Evolutionary conservation across 2,113 vertebrate genomes (phyloP).

Genomic region (Nematolebias whitei): DNA sequence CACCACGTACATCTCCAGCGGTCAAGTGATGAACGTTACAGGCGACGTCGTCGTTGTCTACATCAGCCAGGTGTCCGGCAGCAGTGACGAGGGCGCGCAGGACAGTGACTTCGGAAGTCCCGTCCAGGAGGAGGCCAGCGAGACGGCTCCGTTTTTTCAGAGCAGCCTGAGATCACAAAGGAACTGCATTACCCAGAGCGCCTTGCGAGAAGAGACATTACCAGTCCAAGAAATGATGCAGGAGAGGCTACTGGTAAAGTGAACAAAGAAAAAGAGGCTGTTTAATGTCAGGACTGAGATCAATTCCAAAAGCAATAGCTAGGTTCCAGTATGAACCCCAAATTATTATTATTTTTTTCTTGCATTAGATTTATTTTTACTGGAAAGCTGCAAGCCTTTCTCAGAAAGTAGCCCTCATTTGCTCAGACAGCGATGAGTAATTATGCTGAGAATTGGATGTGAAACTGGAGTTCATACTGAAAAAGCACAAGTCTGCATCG

Average conservation of each 20-base stretch:
- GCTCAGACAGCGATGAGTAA: constrained; percentile 51
- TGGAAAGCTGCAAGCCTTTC: constrained; percentile 14
- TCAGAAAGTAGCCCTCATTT: constrained; percentile 56
- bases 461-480: constrained; percentile 26
- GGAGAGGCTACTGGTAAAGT: constrained; percentile 40
- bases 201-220: constrained; percentile 55
- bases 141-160: constrained; percentile 77
- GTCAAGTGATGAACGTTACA: constrained; percentile 98
- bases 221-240: constrained; percentile 71
- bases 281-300: constrained; percentile 14
- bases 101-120: constrained; percentile 85
- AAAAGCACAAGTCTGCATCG: constrained; percentile 24
- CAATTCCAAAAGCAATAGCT: neutral
- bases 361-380: too few relatives aligned
- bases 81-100: constrained; percentile 62
- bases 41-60: constrained; percentile 95
- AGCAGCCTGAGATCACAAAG: constrained; percentile 73
- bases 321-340: neutral
- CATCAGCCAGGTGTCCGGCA: constrained; percentile 89
- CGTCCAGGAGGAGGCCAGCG: constrained; percentile 88
- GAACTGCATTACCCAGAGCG: constrained; percentile 43
- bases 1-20: constrained; percentile 97
- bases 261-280: constrained; percentile 28
- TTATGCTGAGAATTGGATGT: constrained; percentile 39
- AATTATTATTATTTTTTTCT: too few relatives aligned